Base-by-base conservation (phyloP, 2,797 vertebrate genomes). In the Mus minutoides region DNA sequence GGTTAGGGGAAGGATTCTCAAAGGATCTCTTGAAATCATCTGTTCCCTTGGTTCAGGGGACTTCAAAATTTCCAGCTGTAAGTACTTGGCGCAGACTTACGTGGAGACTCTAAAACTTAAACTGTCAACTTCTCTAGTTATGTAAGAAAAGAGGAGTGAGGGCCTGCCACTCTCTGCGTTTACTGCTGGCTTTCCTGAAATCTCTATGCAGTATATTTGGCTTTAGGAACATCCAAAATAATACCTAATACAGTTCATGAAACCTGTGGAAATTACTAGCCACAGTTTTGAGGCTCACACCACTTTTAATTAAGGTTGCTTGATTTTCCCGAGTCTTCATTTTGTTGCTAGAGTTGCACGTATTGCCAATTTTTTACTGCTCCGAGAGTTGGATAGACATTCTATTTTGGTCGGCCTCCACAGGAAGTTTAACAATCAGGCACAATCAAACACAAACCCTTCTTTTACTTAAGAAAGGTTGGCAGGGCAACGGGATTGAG, bases 321-420 rank as follows among this genome's bases (percentile, higher is more conserved):
- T 84, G 62, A 83, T 58, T 88, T 88, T 69, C 40, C 43, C 9
- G 37, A 75, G 71, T 60, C 49, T 49, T 43, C 49, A 90, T 91
- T 54, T 92, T 76, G 46, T 92, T 95, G 94, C 76, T 54, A 69
- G 75, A 92, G 46, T 87, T 85, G 73, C 86, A 94, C 52, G n/a
- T 54, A 79, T 37, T 76, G 54, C 93, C 77, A 40, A 82, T 85
- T 76, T 93, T 93, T 90, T 75, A 75, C 29, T 80, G 75, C 79
- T 46, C 79, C n/a, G 13, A 3, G 9, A 92, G 82, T 91, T 92
- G 46, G 69, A 37, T 75, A 90, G 94, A 43, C 78, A 90, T 91
- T 94, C 91, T 95, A 56, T 94, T 96, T 94, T 91, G 89, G 79
- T 92, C 75, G 85, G 79, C 52, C 54, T 94, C 92, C 60, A 34